These are phyloP conservation scores for Opisthograptis luteolata DNA, from an alignment of 2,888 invertebrate genomes.

Conservation along the genomic window DNA sequence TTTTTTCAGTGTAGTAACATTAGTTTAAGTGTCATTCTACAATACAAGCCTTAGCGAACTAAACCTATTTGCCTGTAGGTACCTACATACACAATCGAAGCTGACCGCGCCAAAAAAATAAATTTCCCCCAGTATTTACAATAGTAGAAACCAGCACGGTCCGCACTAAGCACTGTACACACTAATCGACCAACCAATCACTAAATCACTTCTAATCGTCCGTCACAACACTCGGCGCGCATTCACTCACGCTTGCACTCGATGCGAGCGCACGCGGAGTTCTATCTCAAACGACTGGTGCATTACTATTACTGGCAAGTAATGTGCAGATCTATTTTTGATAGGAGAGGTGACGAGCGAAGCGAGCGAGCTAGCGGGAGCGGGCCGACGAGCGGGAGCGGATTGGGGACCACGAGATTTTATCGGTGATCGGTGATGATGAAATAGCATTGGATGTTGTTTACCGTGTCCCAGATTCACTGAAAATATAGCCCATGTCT, in stretches of 20 bases:
- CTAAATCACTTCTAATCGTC: constrained; percentile 32
- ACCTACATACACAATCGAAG: too few relatives aligned
- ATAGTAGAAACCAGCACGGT: background rate
- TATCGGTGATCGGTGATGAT: too few relatives aligned
- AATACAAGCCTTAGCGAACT: too few relatives aligned
- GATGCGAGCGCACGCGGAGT: constrained; percentile 70
- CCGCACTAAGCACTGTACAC: constrained; percentile 19
- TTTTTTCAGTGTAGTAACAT: too few relatives aligned
- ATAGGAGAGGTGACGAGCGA: constrained; percentile 46
- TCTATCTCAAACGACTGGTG: constrained; percentile 70
- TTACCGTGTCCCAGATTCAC: too few relatives aligned
- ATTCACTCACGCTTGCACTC: constrained; percentile 65
- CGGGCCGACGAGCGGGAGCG: constrained; percentile 13
- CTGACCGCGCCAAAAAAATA: background rate
- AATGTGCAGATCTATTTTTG: constrained; percentile 58
- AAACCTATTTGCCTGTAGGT: too few relatives aligned
- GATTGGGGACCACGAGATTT: background rate
- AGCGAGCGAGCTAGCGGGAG: constrained; percentile 47
- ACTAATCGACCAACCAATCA: constrained; percentile 24
- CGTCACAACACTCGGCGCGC: constrained; percentile 21
- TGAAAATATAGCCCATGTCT: too few relatives aligned
- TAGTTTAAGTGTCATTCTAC: too few relatives aligned
- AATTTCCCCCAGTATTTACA: background rate
- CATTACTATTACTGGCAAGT: constrained; percentile 60
- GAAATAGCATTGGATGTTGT: too few relatives aligned